phyloP scores from a whole-genome alignment of 2,797 vertebrate species.

The Enteromius argenteus region DNA sequence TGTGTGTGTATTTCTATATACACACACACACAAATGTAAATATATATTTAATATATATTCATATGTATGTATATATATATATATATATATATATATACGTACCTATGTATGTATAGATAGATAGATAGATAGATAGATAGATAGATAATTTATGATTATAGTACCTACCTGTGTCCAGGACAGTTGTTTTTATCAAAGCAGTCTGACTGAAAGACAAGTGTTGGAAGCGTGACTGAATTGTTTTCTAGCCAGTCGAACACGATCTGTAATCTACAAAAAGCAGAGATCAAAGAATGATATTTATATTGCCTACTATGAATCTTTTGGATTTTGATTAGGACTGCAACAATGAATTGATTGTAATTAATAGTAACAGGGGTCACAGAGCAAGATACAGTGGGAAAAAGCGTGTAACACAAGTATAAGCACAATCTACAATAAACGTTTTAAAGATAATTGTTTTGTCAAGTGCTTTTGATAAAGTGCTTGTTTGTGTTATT shows the following conservation, averaged over 20 bases:
- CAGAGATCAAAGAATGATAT: conserved; percentile 54
- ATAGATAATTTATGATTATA: neutral
- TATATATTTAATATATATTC: too few relatives aligned
- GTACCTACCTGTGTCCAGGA: conserved; percentile 53
- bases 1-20: too few relatives aligned
- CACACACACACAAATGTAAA: too few relatives aligned
- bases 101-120: too few relatives aligned
- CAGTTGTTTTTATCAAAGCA: conserved; percentile 45
- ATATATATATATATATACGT: too few relatives aligned
- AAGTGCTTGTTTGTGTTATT: neutral
- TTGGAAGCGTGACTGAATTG: conserved; percentile 2
- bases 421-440: neutral
- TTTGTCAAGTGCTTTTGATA: neutral
- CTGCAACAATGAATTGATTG: neutral
- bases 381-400: neutral
- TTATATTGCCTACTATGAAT: conserved; percentile 47
- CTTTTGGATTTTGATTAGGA: conserved; percentile 34
- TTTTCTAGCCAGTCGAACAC: conserved; percentile 18
- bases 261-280: conserved; percentile 32
- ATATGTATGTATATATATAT: too few relatives aligned
- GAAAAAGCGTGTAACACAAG: neutral
- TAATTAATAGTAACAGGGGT: neutral
- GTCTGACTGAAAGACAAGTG: conserved; percentile 47
- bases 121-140: too few relatives aligned
- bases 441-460: neutral